Evolutionary conservation across 2,797 vertebrate genomes (phyloP).

Genomic region (Tiaroga cobitis): DNA sequence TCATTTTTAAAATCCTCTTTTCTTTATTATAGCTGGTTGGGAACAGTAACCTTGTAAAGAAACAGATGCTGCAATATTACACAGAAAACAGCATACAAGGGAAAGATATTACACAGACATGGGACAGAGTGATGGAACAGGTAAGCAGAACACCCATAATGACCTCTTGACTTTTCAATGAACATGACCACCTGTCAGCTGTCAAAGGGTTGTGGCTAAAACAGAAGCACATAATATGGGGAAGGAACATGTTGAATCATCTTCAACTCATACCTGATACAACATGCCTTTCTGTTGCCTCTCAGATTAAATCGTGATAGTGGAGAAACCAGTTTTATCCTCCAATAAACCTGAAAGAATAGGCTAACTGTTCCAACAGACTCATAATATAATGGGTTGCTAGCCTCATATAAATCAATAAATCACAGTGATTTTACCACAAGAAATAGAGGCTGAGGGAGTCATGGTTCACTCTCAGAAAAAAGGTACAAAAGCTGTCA

Average conservation of each 20-base stretch:
- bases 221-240: constrained; percentile 13
- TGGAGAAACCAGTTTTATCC: constrained; percentile 37
- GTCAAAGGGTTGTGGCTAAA: background rate
- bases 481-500: background rate
- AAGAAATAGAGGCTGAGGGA: background rate
- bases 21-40: constrained; percentile 70
- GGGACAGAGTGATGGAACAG: constrained; percentile 80
- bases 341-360: background rate
- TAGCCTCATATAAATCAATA: background rate
- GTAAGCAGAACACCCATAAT: constrained; percentile 59
- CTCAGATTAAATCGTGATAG: background rate
- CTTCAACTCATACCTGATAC: constrained; percentile 31
- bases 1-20: background rate
- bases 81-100: constrained; percentile 44
- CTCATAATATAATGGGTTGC: background rate
- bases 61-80: constrained; percentile 80
- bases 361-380: background rate
- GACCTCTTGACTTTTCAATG: background rate
- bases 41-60: constrained; percentile 78
- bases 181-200: background rate
- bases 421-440: background rate
- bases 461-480: background rate
- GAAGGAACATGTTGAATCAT: background rate
- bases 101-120: constrained; percentile 73
- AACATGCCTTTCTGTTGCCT: constrained; percentile 30